phyloP scores from a whole-genome alignment of 2,113 vertebrate genomes.

The Syngnathus scovelli region DNA sequence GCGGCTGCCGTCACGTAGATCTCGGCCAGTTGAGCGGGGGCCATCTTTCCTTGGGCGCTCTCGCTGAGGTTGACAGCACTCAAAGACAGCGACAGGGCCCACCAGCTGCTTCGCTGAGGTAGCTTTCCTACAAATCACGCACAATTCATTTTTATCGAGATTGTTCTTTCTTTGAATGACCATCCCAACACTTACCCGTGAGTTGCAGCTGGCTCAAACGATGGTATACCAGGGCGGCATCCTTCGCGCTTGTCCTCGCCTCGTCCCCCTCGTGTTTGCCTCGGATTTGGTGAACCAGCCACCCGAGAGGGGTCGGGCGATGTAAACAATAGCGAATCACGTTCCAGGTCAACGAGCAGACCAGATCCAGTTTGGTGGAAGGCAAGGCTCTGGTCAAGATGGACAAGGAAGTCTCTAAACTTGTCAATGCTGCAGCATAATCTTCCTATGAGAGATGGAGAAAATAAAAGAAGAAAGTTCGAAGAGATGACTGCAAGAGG shows the following conservation, averaged over 20 bases:
- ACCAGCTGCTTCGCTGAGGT: conserved; percentile 78
- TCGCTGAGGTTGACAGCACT: conserved; percentile 92
- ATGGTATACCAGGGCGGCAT: conserved; percentile 90
- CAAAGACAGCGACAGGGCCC: conserved; percentile 84
- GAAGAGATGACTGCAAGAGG: neutral
- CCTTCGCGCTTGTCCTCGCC: conserved; percentile 83
- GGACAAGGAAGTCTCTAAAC: conserved; percentile 86
- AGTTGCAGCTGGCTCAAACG: conserved; percentile 90
- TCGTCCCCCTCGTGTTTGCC: conserved; percentile 88
- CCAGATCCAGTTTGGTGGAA: conserved; percentile 81
- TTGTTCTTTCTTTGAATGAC: neutral
- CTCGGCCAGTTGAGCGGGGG: conserved; percentile 78
- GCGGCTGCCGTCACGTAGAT: conserved; percentile 89
- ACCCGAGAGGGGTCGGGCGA: conserved; percentile 84
- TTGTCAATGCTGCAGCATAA: conserved; percentile 79
- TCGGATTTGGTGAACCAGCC: conserved; percentile 86
- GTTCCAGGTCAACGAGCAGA: conserved; percentile 93
- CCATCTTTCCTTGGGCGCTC: conserved; percentile 88
- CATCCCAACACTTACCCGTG: conserved; percentile 73
- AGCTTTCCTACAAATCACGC: conserved; percentile 77
- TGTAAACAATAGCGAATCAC: conserved; percentile 90
- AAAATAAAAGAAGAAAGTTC: neutral
- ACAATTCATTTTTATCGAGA: neutral
- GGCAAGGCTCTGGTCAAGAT: conserved; percentile 85
- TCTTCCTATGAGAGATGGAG: conserved; percentile 73